These are phyloP conservation scores for Danio kyathit DNA, from an alignment of 2,797 vertebrate species.

Conservation along the genomic window DNA sequence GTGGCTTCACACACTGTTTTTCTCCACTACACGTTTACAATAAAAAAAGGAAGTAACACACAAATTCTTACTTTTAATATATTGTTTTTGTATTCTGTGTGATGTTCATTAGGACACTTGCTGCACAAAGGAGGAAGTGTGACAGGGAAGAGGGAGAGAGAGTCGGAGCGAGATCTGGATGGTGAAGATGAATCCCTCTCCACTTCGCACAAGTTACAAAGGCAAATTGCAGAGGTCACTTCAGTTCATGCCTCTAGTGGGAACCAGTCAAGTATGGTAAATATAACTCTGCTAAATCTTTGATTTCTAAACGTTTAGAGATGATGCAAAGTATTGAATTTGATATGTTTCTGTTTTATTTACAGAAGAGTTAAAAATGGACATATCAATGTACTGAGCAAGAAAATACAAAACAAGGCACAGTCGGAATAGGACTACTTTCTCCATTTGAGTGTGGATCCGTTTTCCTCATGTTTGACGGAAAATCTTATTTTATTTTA, in stretches of 20 bases:
- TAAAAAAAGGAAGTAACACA: too few relatives aligned
- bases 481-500: background rate
- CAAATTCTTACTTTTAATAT: too few relatives aligned
- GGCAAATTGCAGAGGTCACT: constrained; percentile 74
- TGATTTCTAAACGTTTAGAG: background rate
- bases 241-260: constrained; percentile 18
- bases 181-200: constrained; percentile 67
- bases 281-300: background rate
- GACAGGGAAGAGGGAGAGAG: constrained; percentile 76
- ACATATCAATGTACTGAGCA: constrained; percentile 34
- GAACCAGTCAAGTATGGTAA: constrained; percentile 44
- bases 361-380: constrained; percentile 46
- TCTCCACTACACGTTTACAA: too few relatives aligned
- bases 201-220: constrained; percentile 74
- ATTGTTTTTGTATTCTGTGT: background rate
- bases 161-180: constrained; percentile 71
- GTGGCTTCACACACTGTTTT: too few relatives aligned
- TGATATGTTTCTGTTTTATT: constrained; percentile 56
- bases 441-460: background rate
- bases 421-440: background rate
- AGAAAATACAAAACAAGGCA: constrained; percentile 2
- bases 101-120: constrained; percentile 64
- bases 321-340: background rate
- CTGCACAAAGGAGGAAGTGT: constrained; percentile 67
- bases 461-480: background rate